Percentiles rank a stretch among this genome's conserved stretches.
Evolutionary conservation across 2,797 vertebrate species (phyloP).

Genomic region (Galago senegalensis): DNA sequence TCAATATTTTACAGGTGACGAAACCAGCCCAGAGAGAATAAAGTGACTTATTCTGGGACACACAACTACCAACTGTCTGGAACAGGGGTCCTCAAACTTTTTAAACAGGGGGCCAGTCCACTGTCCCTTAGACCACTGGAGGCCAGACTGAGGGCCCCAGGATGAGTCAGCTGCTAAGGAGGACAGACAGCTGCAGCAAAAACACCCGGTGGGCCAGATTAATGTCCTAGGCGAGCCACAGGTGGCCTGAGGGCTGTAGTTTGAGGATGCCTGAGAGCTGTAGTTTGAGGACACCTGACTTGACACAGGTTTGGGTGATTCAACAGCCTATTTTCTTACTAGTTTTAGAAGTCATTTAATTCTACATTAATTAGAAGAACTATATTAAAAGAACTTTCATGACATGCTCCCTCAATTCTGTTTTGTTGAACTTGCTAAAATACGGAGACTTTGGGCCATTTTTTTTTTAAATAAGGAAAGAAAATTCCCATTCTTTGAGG

Average conservation of each 20-base stretch:
- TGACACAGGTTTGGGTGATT: background rate
- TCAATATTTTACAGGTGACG: background rate
- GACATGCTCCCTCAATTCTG: background rate
- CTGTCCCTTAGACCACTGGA: no score
- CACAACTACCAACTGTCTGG: background rate
- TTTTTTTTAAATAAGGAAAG: background rate
- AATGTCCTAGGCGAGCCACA: no score
- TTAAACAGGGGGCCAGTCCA: no score
- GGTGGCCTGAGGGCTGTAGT: no score
- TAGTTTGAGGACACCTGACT: background rate
- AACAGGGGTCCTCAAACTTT: background rate
- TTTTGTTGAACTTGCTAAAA: background rate
- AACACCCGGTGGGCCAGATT: no score
- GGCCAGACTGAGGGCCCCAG: no score
- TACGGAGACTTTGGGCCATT: background rate
- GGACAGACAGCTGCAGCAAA: no score
- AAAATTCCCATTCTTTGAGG: background rate
- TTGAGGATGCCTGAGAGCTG: no score
- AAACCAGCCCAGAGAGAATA: background rate
- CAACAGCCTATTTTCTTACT: background rate
- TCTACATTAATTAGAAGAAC: background rate
- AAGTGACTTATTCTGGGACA: background rate
- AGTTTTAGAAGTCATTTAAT: background rate
- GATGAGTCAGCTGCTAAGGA: no score
- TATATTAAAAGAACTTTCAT: background rate